Evolutionary conservation across 2,888 invertebrate genomes (phyloP), one percentile per base, ranked within the genome.

Genomic region (Pristionchus fissidentatus): DNA sequence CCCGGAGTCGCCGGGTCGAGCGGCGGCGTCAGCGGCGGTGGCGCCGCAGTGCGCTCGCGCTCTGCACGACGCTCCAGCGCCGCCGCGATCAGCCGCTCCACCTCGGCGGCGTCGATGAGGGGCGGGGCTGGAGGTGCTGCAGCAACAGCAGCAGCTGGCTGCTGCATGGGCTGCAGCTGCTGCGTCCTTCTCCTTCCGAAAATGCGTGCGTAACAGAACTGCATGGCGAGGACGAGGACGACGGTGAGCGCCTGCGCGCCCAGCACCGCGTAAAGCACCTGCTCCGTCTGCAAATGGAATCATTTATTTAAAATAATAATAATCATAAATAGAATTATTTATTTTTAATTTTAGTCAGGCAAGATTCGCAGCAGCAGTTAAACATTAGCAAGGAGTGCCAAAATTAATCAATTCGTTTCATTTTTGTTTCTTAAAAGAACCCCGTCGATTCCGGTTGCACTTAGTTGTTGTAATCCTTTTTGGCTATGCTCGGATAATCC

Each of bases 241-340:
- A 83, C 73, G 19, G 83, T 83, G 75, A 57, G 43, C 10, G 57
- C 73, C 52, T 83, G 83, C 55, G 83, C 83, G 8, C 49, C 46
- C 5, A 83, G 55, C 13, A 83, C 75, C 43, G 55, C 83, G 57
- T 83, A 83, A 1, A 83, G 55, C 15, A 75, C 83, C 43, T 83
- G 73, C 57, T 83, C 83, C 29, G 83, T 83, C 83, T 83, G 83
- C 22, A 83, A n/a, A 82, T 26, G 43, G 19, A 35, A 15, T 19
- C 3, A 32, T 13, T 22, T n/a, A 19, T 32, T 62, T 41, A 70
- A 29, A 3, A 38, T 22, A 3, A 41, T n/a, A 7, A 15, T 49
- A 49, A 15, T 49, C 19, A 49, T 49, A 15, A 15, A 49, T 49
- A 15, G 10, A 49, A 10, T 49, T 19, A 49, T 49, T 49, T 49